These are phyloP conservation scores for Dallia pectoralis DNA, from an alignment of 2,797 vertebrate genomes.

Conservation along the genomic window DNA sequence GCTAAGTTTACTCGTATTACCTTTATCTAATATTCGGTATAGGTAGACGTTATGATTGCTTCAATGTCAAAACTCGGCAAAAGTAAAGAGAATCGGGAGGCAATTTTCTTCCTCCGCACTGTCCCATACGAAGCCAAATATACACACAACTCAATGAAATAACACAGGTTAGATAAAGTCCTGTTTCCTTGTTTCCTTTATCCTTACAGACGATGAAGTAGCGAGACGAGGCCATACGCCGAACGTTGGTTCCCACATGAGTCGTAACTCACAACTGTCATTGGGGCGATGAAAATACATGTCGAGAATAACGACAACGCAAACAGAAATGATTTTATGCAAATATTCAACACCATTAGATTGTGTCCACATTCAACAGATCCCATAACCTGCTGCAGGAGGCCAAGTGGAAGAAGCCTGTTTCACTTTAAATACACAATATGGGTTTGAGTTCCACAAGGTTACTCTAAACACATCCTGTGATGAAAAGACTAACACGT, in stretches of 20 bases:
- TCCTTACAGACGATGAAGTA: conserved; percentile 9
- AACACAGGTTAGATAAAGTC: neutral
- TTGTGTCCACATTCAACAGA: conserved; percentile 22
- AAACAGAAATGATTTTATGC: conserved; percentile 31
- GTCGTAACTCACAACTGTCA: conserved; percentile 42
- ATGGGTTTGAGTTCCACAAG: conserved; percentile 47
- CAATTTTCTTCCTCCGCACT: neutral
- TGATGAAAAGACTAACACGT: conserved; percentile 41
- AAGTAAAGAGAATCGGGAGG: too few relatives aligned
- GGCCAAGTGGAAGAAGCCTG: conserved; percentile 42
- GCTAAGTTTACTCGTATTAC: too few relatives aligned
- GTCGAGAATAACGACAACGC: conserved; percentile 26
- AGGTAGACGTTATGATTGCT: too few relatives aligned
- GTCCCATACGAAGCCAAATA: conserved; percentile 7
- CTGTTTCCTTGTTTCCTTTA: conserved; percentile 11
- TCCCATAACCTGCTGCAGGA: conserved; percentile 50
- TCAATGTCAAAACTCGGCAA: too few relatives aligned
- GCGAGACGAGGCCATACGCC: conserved; percentile 40
- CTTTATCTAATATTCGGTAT: too few relatives aligned
- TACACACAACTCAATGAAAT: conserved; percentile 11
- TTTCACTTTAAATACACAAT: conserved; percentile 50
- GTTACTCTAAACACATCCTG: conserved; percentile 38
- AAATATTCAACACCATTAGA: conserved; percentile 27
- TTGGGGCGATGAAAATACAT: neutral
- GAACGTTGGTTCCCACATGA: conserved; percentile 56